A percentile compares a stretch with the other conserved stretches of the same genome.
Evolutionary conservation across 2,888 invertebrate genomes (phyloP).

Genomic region (Xylota sylvarum): DNA sequence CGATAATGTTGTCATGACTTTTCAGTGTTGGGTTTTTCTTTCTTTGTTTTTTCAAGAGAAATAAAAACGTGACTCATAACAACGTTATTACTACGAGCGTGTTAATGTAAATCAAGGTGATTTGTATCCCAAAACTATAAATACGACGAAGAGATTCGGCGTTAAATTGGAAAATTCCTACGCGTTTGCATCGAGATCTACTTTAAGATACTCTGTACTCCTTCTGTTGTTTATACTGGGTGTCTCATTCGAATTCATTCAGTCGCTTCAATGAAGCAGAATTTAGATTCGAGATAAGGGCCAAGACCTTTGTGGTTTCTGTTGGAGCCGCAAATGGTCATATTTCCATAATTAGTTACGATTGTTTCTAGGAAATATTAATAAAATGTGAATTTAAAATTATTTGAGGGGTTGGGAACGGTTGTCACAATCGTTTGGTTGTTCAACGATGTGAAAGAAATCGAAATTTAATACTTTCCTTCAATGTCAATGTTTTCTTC

Average conservation of each 20-base stretch:
- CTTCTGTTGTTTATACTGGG: not conserved
- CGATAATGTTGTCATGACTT: constrained; percentile 52
- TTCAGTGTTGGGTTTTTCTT: not conserved
- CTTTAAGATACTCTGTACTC: constrained; percentile 36
- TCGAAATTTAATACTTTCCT: too few species aligned
- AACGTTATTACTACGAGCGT: constrained; percentile 32
- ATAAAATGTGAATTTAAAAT: constrained; percentile 1
- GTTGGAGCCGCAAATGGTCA: not conserved
- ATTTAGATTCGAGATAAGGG: constrained; percentile 34
- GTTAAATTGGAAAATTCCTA: constrained; percentile 42
- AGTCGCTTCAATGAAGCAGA: constrained; percentile 30
- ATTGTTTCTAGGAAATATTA: constrained; percentile 22
- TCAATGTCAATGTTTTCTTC: too few species aligned
- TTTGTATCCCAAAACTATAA: constrained; percentile 36
- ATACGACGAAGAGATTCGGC: not conserved
- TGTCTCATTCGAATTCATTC: constrained; percentile 18
- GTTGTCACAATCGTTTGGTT: not conserved
- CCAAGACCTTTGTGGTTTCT: not conserved
- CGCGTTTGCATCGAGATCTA: constrained; percentile 51
- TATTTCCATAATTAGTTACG: constrained; percentile 13
- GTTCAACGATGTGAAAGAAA: too few species aligned
- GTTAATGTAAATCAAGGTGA: constrained; percentile 59
- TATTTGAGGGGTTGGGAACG: not conserved
- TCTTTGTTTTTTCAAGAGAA: not conserved
- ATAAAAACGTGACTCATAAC: constrained; percentile 57